phyloP scores from a whole-genome alignment of 2,113 vertebrate species.

The Benitochromis conjunctus region DNA sequence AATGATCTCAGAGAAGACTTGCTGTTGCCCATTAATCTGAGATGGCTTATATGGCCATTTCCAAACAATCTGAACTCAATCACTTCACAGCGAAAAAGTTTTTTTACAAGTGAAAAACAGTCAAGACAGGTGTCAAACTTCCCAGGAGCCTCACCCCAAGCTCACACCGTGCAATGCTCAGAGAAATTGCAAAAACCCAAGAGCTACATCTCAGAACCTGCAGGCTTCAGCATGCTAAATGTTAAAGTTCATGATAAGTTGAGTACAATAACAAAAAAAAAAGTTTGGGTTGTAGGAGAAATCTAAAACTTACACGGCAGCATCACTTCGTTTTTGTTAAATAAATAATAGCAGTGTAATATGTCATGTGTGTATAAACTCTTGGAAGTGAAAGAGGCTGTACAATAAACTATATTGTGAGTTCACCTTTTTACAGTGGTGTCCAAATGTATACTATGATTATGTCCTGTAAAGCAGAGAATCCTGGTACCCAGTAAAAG shows the following conservation, averaged over 20 bases:
- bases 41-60: background rate
- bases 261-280: accelerated
- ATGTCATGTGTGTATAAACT: background rate
- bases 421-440: background rate
- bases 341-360: background rate
- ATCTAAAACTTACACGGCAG: background rate
- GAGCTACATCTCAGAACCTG: background rate
- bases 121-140: background rate
- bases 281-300: background rate
- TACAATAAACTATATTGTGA: background rate
- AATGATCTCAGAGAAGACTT: background rate
- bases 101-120: background rate
- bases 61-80: background rate
- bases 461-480: background rate
- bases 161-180: background rate
- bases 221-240: background rate
- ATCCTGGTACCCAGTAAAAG: background rate
- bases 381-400: background rate
- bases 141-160: background rate
- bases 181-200: background rate
- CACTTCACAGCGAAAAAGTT: background rate
- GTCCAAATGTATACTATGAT: background rate
- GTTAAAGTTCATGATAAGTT: background rate
- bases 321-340: background rate
- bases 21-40: background rate